These are phyloP conservation scores for Amorpha juglandis DNA, from an alignment of 2,888 invertebrate species.

Conservation along the genomic window DNA sequence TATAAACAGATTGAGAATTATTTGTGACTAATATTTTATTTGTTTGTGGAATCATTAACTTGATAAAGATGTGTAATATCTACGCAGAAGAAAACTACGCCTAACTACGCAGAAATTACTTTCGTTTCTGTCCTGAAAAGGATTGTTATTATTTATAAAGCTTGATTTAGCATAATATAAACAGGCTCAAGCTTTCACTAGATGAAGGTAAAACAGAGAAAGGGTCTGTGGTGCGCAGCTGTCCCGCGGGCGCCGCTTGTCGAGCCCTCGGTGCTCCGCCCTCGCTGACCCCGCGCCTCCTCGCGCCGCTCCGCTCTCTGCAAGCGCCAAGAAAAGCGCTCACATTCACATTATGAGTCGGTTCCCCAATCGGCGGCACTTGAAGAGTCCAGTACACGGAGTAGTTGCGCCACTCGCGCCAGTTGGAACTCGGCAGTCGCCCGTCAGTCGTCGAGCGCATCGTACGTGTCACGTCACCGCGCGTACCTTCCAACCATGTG, in stretches of 20 bases:
- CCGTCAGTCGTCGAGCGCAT: slow-evolving; percentile 69
- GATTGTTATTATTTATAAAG: slow-evolving; percentile 33
- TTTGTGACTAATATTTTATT: too few relatives aligned
- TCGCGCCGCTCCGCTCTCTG: slow-evolving; percentile 47
- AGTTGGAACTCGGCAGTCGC: slow-evolving; percentile 61
- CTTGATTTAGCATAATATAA: slow-evolving; percentile 39
- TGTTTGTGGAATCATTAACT: too few relatives aligned
- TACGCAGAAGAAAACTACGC: too few relatives aligned
- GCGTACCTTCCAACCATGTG: slow-evolving; percentile 76
- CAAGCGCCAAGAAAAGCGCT: slow-evolving; percentile 50
- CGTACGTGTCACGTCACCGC: slow-evolving; percentile 65
- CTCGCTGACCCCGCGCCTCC: slow-evolving; percentile 70
- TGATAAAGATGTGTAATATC: too few relatives aligned
- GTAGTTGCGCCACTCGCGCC: slow-evolving; percentile 26
- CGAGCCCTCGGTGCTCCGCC: slow-evolving; percentile 62
- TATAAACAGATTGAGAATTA: too few relatives aligned
- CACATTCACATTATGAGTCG: slow-evolving; percentile 52
- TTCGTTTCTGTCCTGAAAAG: slow-evolving; percentile 26
- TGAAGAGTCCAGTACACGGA: slow-evolving; percentile 29
- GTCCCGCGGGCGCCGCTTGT: slow-evolving; percentile 72
- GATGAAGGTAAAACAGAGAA: slow-evolving; percentile 68
- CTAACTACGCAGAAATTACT: not conserved
- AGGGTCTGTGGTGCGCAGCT: slow-evolving; percentile 79
- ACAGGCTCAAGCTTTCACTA: slow-evolving; percentile 66
- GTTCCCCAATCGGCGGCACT: slow-evolving; percentile 46